Evolutionary conservation across 2,888 invertebrate genomes (phyloP).

Genomic region (Sylvicola cinctus): DNA sequence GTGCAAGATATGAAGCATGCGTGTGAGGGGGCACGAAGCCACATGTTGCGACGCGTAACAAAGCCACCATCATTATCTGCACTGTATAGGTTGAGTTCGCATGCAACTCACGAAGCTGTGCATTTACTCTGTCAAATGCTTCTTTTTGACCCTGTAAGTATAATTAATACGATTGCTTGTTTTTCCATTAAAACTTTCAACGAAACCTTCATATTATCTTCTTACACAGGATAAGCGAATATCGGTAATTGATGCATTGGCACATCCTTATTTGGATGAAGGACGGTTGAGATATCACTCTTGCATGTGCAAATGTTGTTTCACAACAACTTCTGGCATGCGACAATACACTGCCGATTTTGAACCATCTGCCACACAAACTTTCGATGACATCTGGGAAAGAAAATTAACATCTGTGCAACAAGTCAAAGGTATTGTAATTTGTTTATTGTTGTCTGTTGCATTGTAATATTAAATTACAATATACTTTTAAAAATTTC

Average conservation of each 20-base stretch:
- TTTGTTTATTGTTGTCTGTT: conserved; percentile 1
- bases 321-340: conserved; percentile 51
- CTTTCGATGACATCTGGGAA: conserved; percentile 95
- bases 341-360: conserved; percentile 81
- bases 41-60: conserved; percentile 72
- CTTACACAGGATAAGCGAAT: conserved; percentile 85
- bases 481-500: conserved; percentile 24
- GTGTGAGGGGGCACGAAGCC: conserved; percentile 84
- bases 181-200: too few relatives aligned
- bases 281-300: conserved; percentile 97
- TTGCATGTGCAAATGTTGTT: conserved; percentile 99
- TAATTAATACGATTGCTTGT: background rate
- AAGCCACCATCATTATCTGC: conserved; percentile 76
- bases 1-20: conserved; percentile 93
- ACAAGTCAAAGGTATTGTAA: conserved; percentile 71
- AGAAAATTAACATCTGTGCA: conserved; percentile 79
- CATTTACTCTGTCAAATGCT: conserved; percentile 95
- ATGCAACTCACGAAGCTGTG: conserved; percentile 95
- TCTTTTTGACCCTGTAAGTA: conserved; percentile 86
- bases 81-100: conserved; percentile 76
- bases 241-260: conserved; percentile 82
- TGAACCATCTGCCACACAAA: conserved; percentile 74
- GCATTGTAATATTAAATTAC: conserved; percentile 1
- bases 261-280: conserved; percentile 95
- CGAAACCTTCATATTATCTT: too few relatives aligned